phyloP scores from a whole-genome alignment of 2,888 invertebrate species.

The Oegoconia quadripuncta region DNA sequence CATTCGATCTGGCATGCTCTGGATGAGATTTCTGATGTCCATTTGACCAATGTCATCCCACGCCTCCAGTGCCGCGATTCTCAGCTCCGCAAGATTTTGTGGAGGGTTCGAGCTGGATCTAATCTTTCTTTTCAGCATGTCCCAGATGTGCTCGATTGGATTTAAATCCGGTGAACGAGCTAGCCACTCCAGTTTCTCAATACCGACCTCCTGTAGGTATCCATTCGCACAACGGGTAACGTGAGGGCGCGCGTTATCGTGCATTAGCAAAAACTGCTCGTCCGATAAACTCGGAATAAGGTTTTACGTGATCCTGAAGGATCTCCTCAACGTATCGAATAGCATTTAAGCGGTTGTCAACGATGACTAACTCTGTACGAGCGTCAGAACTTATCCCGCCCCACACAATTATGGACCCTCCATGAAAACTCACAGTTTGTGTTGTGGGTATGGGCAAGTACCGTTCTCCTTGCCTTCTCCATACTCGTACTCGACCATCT shows the following conservation, averaged over 20 bases:
- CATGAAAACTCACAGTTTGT: constrained; percentile 13
- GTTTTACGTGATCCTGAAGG: too few species aligned
- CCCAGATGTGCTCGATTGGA: neutral
- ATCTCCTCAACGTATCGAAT: too few species aligned
- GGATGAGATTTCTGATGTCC: constrained; percentile 12
- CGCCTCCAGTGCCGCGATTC: neutral
- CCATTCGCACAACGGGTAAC: too few species aligned
- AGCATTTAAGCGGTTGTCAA: too few species aligned
- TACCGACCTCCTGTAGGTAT: too few species aligned
- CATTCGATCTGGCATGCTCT: constrained; percentile 15
- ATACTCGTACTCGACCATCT: constrained; percentile 14
- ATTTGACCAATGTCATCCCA: neutral
- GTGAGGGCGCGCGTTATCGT: too few species aligned
- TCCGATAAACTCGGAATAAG: too few species aligned
- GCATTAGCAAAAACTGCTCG: too few species aligned
- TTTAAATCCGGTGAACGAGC: neutral
- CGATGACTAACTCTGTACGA: too few species aligned
- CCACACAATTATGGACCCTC: constrained; percentile 14
- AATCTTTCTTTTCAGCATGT: neutral
- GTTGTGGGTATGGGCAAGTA: constrained; percentile 1
- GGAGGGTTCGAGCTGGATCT: neutral
- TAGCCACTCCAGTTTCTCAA: constrained; percentile 29
- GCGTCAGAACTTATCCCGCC: constrained; percentile 12
- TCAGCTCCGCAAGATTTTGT: neutral
- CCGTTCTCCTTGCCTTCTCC: constrained; percentile 13